These are phyloP conservation scores for Scolopax mira DNA, from an alignment of 2,113 vertebrate species.

Conservation along the genomic window DNA sequence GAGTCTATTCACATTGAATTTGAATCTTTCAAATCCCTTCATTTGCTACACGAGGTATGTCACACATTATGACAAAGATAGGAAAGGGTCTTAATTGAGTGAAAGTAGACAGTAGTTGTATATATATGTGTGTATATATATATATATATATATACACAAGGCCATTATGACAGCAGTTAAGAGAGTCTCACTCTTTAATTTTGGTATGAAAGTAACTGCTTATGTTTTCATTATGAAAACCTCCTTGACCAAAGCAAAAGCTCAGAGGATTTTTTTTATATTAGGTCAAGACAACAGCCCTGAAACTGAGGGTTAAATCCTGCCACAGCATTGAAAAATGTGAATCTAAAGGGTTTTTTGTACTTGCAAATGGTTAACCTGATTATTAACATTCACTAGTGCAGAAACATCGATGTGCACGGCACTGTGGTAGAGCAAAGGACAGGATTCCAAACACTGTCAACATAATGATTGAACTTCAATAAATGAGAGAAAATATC, in stretches of 20 bases:
- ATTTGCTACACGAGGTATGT: not conserved
- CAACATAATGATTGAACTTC: not conserved
- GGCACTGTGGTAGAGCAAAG: not conserved
- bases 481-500: not conserved
- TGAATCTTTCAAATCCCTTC: not conserved
- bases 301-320: not conserved
- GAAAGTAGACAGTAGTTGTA: not conserved
- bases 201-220: not conserved
- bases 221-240: not conserved
- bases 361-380: not conserved
- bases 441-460: not conserved
- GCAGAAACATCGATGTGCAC: not conserved
- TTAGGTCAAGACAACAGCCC: not conserved
- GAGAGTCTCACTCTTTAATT: not conserved
- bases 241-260: not conserved
- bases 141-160: not conserved
- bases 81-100: not conserved
- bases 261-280: accelerated
- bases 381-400: not conserved
- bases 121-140: too few relatives aligned
- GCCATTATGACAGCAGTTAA: not conserved
- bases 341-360: not conserved
- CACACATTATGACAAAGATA: not conserved
- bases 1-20: not conserved
- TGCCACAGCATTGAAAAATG: not conserved